phyloP scores from a whole-genome alignment of 2,797 vertebrate species.

The Danio tinwini region DNA sequence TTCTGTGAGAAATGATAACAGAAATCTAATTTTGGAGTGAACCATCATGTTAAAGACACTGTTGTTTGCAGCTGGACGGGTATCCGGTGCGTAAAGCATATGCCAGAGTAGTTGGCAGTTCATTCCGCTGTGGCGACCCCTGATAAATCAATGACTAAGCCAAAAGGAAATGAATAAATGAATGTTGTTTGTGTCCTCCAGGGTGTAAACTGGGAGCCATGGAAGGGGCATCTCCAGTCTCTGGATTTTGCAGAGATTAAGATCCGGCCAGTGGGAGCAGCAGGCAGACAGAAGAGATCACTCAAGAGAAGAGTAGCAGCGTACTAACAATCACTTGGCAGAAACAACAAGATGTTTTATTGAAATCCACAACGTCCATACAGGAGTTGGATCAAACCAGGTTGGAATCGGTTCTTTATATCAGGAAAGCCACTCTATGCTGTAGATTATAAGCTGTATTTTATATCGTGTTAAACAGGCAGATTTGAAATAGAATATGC shows the following conservation, averaged over 20 bases:
- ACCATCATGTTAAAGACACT: too few relatives aligned
- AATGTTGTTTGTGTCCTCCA: slow-evolving; percentile 59
- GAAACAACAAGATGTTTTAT: slow-evolving; percentile 33
- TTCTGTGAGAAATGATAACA: too few relatives aligned
- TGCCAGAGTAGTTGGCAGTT: too few relatives aligned
- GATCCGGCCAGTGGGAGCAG: slow-evolving; percentile 77
- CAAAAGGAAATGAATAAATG: too few relatives aligned
- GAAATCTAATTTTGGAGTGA: too few relatives aligned
- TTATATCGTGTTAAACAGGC: slow-evolving; percentile 9
- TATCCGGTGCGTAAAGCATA: too few relatives aligned
- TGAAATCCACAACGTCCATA: slow-evolving; percentile 4
- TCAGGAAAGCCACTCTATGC: slow-evolving; percentile 19
- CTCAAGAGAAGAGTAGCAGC: slow-evolving; percentile 66
- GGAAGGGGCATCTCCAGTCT: slow-evolving; percentile 90
- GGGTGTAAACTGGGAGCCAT: slow-evolving; percentile 91
- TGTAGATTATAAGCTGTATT: slow-evolving; percentile 15
- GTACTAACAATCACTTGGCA: slow-evolving; percentile 50
- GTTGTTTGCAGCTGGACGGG: too few relatives aligned
- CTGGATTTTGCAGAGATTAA: slow-evolving; percentile 89
- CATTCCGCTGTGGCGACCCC: too few relatives aligned
- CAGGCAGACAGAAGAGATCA: slow-evolving; percentile 77
- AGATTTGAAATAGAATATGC: slow-evolving; percentile 4
- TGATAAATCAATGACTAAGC: too few relatives aligned
- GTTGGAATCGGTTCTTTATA: background rate
- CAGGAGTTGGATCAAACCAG: background rate